phyloP scores from a whole-genome alignment of 2,888 invertebrate genomes.

The Linhomoeus sp. region DNA sequence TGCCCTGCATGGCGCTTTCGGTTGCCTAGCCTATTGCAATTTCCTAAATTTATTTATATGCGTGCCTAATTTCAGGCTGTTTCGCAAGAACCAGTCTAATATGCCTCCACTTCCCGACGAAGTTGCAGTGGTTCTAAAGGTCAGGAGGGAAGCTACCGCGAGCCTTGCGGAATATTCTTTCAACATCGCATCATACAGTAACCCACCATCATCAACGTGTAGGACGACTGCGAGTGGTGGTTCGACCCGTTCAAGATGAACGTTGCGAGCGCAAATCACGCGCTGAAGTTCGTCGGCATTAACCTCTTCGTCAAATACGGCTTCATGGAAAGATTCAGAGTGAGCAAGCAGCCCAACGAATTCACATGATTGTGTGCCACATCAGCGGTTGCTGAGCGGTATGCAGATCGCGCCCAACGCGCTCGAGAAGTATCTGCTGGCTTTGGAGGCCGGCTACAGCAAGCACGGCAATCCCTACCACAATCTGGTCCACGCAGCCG shows the following conservation, averaged over 20 bases:
- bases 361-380: not conserved
- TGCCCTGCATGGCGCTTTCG: too few species aligned
- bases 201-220: conserved; percentile 12
- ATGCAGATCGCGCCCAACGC: conserved; percentile 30
- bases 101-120: conserved; percentile 24
- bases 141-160: not conserved
- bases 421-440: conserved; percentile 63
- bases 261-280: conserved; percentile 61
- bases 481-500: conserved; percentile 81
- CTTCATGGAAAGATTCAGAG: conserved; percentile 69
- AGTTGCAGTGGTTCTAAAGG: conserved; percentile 13
- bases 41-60: too few species aligned
- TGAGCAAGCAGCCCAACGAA: not conserved
- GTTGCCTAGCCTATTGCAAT: too few species aligned
- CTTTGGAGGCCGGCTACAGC: conserved; percentile 74
- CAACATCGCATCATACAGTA: not conserved
- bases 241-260: conserved; percentile 78
- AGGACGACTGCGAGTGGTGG: conserved; percentile 79
- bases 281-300: conserved; percentile 75
- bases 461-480: conserved; percentile 48
- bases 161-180: not conserved
- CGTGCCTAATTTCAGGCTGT: conserved; percentile 20
- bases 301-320: conserved; percentile 84
- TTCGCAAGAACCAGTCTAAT: conserved; percentile 20
- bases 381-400: not conserved